These are phyloP conservation scores for Flexamia atlantica DNA, from an alignment of 2,888 invertebrate genomes.

Conservation along the genomic window DNA sequence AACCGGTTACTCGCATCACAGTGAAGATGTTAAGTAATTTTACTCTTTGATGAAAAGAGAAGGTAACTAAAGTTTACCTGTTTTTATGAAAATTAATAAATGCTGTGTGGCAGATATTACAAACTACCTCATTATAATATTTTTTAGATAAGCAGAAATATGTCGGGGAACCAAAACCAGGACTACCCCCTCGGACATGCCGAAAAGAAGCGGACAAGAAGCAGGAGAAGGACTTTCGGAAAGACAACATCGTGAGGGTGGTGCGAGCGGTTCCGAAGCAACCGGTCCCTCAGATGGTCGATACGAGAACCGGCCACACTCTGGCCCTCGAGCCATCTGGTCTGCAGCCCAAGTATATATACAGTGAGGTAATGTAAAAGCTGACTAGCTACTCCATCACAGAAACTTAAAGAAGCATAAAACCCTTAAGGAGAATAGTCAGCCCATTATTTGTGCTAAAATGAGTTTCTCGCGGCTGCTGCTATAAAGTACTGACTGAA, in stretches of 20 bases:
- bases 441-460: too few species aligned
- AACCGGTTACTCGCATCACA: too few species aligned
- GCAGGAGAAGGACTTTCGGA: constrained; percentile 77
- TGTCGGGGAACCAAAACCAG: constrained; percentile 68
- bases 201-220: constrained; percentile 65
- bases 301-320: constrained; percentile 81
- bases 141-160: constrained; percentile 60
- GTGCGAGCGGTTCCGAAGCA: constrained; percentile 78
- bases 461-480: too few species aligned
- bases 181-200: constrained; percentile 66
- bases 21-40: too few species aligned
- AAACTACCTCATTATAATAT: not conserved
- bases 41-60: too few species aligned
- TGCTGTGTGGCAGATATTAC: too few species aligned
- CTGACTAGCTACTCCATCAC: too few species aligned
- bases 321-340: constrained; percentile 81
- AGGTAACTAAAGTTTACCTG: too few species aligned
- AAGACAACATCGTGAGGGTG: constrained; percentile 80
- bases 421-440: too few species aligned
- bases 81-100: too few species aligned
- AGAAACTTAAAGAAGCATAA: too few species aligned
- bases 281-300: constrained; percentile 79
- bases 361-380: constrained; percentile 76
- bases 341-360: constrained; percentile 81
- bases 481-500: too few species aligned